Evolutionary conservation across 2,113 vertebrate genomes (phyloP), one percentile per base, ranked within the genome.

Genomic region (Hippocampus mohnikei): DNA sequence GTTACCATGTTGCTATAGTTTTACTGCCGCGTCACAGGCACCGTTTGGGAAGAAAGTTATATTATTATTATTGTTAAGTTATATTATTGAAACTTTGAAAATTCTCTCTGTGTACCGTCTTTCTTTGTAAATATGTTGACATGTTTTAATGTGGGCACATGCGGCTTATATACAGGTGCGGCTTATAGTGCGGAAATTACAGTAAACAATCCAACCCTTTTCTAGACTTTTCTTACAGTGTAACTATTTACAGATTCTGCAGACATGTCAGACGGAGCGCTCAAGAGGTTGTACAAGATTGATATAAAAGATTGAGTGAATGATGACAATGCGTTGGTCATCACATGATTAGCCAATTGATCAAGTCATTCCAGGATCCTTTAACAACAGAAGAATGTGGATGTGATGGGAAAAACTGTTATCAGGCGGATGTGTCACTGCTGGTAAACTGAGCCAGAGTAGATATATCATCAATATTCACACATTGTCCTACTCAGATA

Each of bases 371-470:
- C 13, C 13, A 12, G 65, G 44, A 21, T 33, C 20, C 27, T 67
- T 33, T 27, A 12, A 66, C 65, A 16, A 52, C 25, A 52, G 18
- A 21, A 53, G 11, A 37, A 67, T 52, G 27, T 33, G 46, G 13
- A 13, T 37, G 27, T n/a, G 18, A 50, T 52, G 33, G 42, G 25
- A 48, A 48, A 2, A 67, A 12, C 7, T 33, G 46, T 20, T 20
- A 9, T 33, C 46, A 67, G 29, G 16, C 64, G 2, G 42, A 66
- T 67, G 48, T 50, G 66, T n/a, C 66, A 67, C 66, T 52, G 48
- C 66, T n/a, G 66, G 20, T 37, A 67, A 52, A 37, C 20, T 33
- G 48, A 48, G 44, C 40, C 33, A 40, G 3, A 62, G 5, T 8
- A 23, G 9, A 40, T 5, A 27, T 52, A 8, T 66, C n/a, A 66